Conservation (phyloP, 2,797 vertebrate species). For the Rhinatrema bivittatum region DNA sequence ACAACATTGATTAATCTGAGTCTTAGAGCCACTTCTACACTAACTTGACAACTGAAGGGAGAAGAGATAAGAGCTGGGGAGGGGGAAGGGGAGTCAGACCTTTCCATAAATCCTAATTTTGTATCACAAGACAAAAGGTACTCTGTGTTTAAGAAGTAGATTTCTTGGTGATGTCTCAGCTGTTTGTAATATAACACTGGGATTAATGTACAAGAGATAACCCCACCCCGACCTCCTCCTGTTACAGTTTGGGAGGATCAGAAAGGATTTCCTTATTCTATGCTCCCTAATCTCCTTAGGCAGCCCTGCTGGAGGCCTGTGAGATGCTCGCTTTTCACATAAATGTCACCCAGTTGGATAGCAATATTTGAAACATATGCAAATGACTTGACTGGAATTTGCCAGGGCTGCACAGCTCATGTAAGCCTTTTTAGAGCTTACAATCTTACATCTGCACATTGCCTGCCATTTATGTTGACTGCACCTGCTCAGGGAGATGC, state of each 20-base stretch:
- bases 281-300: constrained; percentile 5
- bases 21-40: constrained; percentile 4
- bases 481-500: too few relatives aligned
- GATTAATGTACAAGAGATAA: constrained; percentile 38
- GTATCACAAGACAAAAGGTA: constrained; percentile 35
- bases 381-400: neutral
- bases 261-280: constrained; percentile 29
- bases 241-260: constrained; percentile 23
- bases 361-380: constrained; percentile 1
- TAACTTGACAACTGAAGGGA: constrained; percentile 8
- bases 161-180: constrained; percentile 40
- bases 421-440: too few relatives aligned
- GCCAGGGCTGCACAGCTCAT: too few relatives aligned
- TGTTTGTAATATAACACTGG: constrained; percentile 15
- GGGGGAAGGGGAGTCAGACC: constrained; percentile 14
- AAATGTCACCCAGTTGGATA: neutral
- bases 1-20: too few relatives aligned
- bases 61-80: too few relatives aligned
- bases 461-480: too few relatives aligned
- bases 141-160: constrained; percentile 34
- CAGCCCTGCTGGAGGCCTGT: neutral
- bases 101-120: constrained; percentile 25
- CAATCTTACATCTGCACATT: too few relatives aligned
- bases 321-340: neutral
- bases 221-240: too few relatives aligned